Percentiles rank a stretch among this genome's conserved stretches.
phyloP scores from a whole-genome alignment of 1,140 invertebrate genomes.

The Macrocentrus cingulum region DNA sequence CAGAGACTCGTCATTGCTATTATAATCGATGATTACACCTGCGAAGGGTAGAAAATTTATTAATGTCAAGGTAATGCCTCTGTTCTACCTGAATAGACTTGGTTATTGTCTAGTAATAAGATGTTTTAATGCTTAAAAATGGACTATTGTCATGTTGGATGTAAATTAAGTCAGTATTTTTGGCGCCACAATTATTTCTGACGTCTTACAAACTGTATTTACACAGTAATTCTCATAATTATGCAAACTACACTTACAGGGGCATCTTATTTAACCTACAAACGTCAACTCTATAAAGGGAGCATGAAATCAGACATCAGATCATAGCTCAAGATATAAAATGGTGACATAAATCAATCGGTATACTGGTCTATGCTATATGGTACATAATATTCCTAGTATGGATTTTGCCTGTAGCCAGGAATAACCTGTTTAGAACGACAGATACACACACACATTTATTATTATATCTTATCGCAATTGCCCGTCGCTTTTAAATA shows the following conservation, averaged over 20 bases:
- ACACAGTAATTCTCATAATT: slow-evolving; percentile 29
- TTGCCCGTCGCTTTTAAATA: no score
- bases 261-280: slow-evolving; percentile 33
- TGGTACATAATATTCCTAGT: no score
- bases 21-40: background rate
- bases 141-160: background rate
- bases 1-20: background rate
- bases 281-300: slow-evolving; percentile 36
- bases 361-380: no score
- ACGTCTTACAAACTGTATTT: slow-evolving; percentile 5
- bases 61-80: background rate
- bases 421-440: no score
- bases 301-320: slow-evolving; percentile 25
- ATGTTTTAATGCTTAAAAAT: background rate
- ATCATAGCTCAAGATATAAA: background rate
- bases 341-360: slow-evolving; percentile 23
- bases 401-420: no score
- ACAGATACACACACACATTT: no score
- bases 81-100: background rate
- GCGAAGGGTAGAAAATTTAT: background rate
- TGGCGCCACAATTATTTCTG: background rate
- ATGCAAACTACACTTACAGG: slow-evolving; percentile 24
- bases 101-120: background rate
- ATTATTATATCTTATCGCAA: no score
- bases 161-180: background rate